Conservation (phyloP, 2,888 invertebrate genomes). For the Melangyna quadrimaculata region DNA sequence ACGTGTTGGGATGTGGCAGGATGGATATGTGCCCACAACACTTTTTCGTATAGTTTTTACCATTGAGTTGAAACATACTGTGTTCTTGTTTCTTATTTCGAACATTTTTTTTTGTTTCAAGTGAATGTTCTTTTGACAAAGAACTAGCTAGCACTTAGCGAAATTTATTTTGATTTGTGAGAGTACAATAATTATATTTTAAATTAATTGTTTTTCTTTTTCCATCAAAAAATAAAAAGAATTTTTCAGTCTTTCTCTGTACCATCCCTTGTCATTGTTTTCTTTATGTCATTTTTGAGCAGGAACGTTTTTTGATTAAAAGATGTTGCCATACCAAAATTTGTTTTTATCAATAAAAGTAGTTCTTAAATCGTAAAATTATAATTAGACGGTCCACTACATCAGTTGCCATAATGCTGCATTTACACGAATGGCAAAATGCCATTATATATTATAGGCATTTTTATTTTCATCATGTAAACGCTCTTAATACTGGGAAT, state of each 20-base stretch:
- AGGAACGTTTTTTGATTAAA: constrained; percentile 4
- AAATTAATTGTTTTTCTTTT: constrained; percentile 22
- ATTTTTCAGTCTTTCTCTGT: constrained; percentile 50
- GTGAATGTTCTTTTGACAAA: not conserved
- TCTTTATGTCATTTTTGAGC: constrained; percentile 52
- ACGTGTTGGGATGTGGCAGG: constrained; percentile 88
- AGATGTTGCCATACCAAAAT: not conserved
- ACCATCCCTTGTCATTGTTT: constrained; percentile 67
- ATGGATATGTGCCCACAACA: constrained; percentile 88
- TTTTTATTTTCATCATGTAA: too few species aligned
- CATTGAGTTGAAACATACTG: constrained; percentile 78
- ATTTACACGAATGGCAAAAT: too few species aligned
- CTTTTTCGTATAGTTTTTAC: constrained; percentile 79
- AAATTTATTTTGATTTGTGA: not conserved
- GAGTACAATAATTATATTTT: not conserved
- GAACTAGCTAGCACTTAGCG: not conserved
- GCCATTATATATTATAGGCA: too few species aligned
- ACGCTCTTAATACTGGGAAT: too few species aligned
- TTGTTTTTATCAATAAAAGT: too few species aligned
- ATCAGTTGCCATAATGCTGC: too few species aligned
- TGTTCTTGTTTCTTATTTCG: constrained; percentile 74
- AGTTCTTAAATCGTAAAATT: not conserved
- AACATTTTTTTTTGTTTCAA: constrained; percentile 71
- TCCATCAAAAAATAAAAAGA: not conserved
- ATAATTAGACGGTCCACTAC: too few species aligned